Conservation (phyloP, 2,113 vertebrate species). For the Centrocercus urophasianus region DNA sequence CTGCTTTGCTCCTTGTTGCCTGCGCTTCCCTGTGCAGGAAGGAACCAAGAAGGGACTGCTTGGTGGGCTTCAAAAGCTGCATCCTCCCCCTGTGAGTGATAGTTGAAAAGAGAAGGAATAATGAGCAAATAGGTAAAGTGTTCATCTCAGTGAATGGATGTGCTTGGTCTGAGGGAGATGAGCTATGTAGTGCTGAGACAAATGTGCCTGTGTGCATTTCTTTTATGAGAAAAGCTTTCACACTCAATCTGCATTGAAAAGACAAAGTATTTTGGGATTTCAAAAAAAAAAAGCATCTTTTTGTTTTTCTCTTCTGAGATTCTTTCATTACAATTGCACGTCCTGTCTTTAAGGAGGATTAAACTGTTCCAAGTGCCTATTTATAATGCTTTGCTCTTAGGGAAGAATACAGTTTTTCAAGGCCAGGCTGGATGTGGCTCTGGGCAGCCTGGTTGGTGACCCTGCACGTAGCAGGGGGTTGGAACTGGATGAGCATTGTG, state of each 20-base stretch:
- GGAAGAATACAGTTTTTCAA: not conserved
- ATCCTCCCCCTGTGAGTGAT: not conserved
- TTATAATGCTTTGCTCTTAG: not conserved
- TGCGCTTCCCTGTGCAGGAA: too few relatives aligned
- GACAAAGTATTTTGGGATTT: not conserved
- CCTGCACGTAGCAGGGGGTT: too few relatives aligned
- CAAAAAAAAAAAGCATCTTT: not conserved
- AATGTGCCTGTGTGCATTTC: not conserved
- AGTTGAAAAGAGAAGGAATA: not conserved
- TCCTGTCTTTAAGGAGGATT: not conserved
- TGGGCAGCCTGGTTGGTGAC: too few relatives aligned
- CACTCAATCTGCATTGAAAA: not conserved
- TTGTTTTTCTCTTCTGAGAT: not conserved
- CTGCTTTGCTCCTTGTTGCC: not conserved
- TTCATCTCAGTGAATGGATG: not conserved
- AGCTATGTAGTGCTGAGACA: not conserved
- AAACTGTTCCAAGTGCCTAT: not conserved
- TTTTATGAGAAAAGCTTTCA: not conserved
- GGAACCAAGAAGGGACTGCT: too few relatives aligned
- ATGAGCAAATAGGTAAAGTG: not conserved
- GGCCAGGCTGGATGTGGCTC: too few relatives aligned
- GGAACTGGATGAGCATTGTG: too few relatives aligned
- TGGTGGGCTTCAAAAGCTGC: not conserved
- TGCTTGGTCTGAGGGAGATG: not conserved
- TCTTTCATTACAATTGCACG: not conserved